A percentile compares a stretch with the other conserved stretches of the same genome.
Evolutionary conservation across 1,140 invertebrate genomes (phyloP).

Genomic region (Aphelinus atriplicis): DNA sequence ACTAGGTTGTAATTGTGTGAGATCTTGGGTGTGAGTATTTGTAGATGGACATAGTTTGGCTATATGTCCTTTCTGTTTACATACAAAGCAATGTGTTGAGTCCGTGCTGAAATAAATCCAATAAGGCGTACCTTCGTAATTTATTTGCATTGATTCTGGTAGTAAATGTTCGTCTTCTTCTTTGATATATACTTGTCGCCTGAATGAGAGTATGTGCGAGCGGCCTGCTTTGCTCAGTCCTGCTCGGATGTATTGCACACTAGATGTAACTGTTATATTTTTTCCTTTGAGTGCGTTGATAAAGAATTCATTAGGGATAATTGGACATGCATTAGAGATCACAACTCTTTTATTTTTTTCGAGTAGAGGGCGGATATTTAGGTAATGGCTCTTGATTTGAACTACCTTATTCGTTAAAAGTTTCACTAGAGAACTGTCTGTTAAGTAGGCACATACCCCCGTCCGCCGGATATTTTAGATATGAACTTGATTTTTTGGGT

Average conservation of each 20-base stretch:
- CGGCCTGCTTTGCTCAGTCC: background rate
- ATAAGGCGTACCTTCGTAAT: slow-evolving; percentile 1
- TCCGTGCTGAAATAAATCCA: slow-evolving; percentile 23
- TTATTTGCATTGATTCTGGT: slow-evolving; percentile 2
- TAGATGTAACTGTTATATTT: background rate
- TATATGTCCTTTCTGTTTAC: slow-evolving; percentile 27
- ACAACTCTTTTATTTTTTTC: slow-evolving; percentile 13
- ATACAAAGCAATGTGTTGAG: slow-evolving; percentile 7
- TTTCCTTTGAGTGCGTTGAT: background rate
- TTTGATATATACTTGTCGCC: slow-evolving; percentile 18
- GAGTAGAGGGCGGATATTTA: background rate
- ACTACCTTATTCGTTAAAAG: background rate
- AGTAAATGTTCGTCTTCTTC: background rate
- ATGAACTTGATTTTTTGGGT: background rate
- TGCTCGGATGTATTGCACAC: background rate
- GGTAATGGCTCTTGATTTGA: background rate
- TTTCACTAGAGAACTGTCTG: background rate
- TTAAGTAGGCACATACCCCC: slow-evolving; percentile 1
- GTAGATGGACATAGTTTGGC: slow-evolving; percentile 9
- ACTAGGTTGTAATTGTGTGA: no score
- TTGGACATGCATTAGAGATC: background rate
- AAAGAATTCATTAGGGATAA: background rate
- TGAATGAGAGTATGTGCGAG: slow-evolving; percentile 1
- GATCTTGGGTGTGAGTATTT: no score
- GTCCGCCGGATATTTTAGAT: background rate